phyloP scores from a whole-genome alignment of 2,797 vertebrate genomes.

The Cephalopachus bancanus region DNA sequence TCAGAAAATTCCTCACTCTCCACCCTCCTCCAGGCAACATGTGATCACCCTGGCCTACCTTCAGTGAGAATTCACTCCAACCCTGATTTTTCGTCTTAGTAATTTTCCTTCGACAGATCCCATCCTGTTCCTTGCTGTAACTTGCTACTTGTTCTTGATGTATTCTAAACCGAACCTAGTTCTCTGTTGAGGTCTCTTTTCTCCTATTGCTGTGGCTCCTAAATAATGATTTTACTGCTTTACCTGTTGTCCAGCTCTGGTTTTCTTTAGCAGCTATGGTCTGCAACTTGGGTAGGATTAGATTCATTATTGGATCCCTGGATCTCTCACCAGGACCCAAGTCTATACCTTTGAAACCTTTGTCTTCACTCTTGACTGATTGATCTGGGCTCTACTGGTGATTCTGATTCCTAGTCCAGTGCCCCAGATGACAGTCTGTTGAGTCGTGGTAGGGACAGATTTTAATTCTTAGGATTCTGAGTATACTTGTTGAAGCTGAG shows the following conservation, averaged over 20 bases:
- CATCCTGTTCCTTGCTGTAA: not conserved
- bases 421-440: not conserved
- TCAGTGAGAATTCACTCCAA: not conserved
- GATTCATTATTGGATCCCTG: not conserved
- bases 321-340: not conserved
- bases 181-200: not conserved
- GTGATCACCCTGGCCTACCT: not conserved
- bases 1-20: not conserved
- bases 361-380: not conserved
- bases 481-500: not conserved
- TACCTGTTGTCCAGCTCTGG: not conserved
- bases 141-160: not conserved
- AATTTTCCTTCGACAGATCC: not conserved
- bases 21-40: not conserved
- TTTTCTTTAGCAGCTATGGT: not conserved
- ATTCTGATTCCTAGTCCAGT: not conserved
- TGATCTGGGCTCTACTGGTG: not conserved
- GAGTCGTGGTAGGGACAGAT: not conserved
- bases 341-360: not conserved
- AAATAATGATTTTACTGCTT: not conserved
- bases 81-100: not conserved
- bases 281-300: not conserved
- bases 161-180: not conserved
- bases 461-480: conserved; percentile 39
- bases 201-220: not conserved